Conservation (phyloP, 2,888 invertebrate species). For the Onthophagus sagittarius region DNA sequence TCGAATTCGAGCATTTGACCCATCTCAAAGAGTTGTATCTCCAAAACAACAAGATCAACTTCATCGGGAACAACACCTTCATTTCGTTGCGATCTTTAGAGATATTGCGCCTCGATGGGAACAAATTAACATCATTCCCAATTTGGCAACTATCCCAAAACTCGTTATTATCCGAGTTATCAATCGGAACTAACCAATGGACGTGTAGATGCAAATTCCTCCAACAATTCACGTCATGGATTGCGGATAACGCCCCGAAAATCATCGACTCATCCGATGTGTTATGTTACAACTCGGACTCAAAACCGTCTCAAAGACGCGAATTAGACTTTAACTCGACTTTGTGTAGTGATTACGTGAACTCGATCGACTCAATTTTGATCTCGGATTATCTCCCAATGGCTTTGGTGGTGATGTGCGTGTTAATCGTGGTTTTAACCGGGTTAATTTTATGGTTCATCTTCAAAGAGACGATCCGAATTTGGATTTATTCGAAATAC, state of each 20-base stretch:
- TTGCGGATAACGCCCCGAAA: constrained; percentile 75
- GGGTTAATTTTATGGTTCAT: constrained; percentile 77
- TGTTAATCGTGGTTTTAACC: constrained; percentile 72
- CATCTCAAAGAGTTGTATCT: constrained; percentile 78
- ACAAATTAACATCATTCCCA: constrained; percentile 74
- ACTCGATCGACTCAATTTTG: constrained; percentile 76
- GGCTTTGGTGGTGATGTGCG: constrained; percentile 74
- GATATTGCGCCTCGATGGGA: constrained; percentile 78
- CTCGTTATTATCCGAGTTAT: constrained; percentile 67
- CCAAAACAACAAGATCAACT: constrained; percentile 77
- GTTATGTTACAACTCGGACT: constrained; percentile 76
- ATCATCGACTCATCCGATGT: constrained; percentile 75
- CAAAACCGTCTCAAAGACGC: constrained; percentile 70
- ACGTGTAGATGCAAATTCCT: constrained; percentile 87
- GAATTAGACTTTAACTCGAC: constrained; percentile 81
- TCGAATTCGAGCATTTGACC: constrained; percentile 78
- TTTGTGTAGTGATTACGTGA: constrained; percentile 82
- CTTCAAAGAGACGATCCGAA: constrained; percentile 79
- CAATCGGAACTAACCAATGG: constrained; percentile 83
- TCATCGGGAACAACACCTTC: constrained; percentile 78
- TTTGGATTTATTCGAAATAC: constrained; percentile 85
- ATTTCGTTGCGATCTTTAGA: constrained; percentile 72
- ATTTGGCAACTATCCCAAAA: constrained; percentile 72
- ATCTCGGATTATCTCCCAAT: constrained; percentile 81
- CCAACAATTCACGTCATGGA: constrained; percentile 77